Evolutionary conservation across 2,888 invertebrate species (phyloP), one percentile per base, ranked within the genome.

Genomic region (Gerris lacustris): DNA sequence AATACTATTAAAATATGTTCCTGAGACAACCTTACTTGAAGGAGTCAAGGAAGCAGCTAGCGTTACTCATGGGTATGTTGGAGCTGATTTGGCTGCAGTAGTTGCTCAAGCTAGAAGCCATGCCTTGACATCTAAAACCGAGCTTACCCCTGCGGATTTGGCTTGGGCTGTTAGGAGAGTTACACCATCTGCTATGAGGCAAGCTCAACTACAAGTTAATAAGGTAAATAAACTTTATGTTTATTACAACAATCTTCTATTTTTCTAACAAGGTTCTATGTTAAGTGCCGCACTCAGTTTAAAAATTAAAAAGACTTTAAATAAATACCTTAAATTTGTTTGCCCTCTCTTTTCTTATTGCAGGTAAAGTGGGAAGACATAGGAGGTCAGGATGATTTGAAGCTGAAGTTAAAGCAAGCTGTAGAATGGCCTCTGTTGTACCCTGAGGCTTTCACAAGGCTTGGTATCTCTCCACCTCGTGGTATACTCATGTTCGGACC

Each of bases 401-500:
- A 97, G 80, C 79, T 91, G 64, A 90, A 93, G 77, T 81, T 98
- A 44, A 86, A 87, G 75, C 92, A 96, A 82, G 90, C 93, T 0
- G 91, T 98, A 0, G 95, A 96, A 79, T 96, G 96, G 96, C 96
- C 98, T 0, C 79, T 96, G 44, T 88, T 88, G 77, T 87, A 96
- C 80, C 88, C 92, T 0, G 91, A 93, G 73, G 88, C 89, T 73
- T 95, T 96, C 77, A 77, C 80, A 66, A 83, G 90, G 44, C 82
- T 96, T 73, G 94, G 94, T 0, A 89, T 96, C 43, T 85, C 85
- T 64, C 92, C 96, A 0, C 95, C 96, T 0, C 86, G 88, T 72
- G 96, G 97, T 0, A 86, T 98, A 1, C 83, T 99, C 5, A 88
- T 99, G 85, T 99, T 92, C 80, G 98, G 98, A 0, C 98, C 98